Percentiles rank a stretch among this genome's conserved stretches.
These are phyloP conservation scores for Crioceris asparagi DNA, from an alignment of 2,888 invertebrate species.

Conservation along the genomic window DNA sequence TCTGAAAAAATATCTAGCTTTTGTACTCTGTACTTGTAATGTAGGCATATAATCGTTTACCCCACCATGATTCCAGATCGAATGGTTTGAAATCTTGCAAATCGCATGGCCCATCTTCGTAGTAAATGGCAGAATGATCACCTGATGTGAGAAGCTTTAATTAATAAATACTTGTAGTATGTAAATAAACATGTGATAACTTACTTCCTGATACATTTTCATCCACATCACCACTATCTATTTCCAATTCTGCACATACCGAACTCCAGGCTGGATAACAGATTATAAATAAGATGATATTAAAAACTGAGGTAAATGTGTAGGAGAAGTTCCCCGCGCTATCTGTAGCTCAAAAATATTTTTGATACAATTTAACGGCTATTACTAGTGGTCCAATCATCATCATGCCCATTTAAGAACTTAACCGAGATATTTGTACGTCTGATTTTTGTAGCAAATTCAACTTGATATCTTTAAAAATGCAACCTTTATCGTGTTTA, in stretches of 20 bases:
- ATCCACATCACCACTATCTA: conserved; percentile 37
- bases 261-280: conserved; percentile 52
- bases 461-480: too few species aligned
- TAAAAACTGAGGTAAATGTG: too few species aligned
- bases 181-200: conserved; percentile 23
- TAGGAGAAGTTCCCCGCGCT: too few species aligned
- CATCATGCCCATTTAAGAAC: too few species aligned
- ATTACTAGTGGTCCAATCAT: too few species aligned
- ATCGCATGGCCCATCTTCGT: conserved; percentile 63
- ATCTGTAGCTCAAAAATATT: too few species aligned
- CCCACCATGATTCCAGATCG: conserved; percentile 87
- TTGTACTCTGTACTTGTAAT: conserved; percentile 58
- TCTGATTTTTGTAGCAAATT: too few species aligned
- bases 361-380: too few species aligned
- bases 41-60: conserved; percentile 72
- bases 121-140: conserved; percentile 45
- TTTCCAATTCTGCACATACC: conserved; percentile 35
- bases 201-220: conserved; percentile 37
- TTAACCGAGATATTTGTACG: too few species aligned
- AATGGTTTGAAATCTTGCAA: conserved; percentile 75
- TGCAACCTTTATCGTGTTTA: too few species aligned
- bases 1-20: conserved; percentile 10
- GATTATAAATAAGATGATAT: conserved; percentile 2
- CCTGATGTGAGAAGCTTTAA: conserved; percentile 14
- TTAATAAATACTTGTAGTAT: neutral